Conservation (phyloP, 2,113 vertebrate species). For the Chamaetylas fuelleborni region DNA sequence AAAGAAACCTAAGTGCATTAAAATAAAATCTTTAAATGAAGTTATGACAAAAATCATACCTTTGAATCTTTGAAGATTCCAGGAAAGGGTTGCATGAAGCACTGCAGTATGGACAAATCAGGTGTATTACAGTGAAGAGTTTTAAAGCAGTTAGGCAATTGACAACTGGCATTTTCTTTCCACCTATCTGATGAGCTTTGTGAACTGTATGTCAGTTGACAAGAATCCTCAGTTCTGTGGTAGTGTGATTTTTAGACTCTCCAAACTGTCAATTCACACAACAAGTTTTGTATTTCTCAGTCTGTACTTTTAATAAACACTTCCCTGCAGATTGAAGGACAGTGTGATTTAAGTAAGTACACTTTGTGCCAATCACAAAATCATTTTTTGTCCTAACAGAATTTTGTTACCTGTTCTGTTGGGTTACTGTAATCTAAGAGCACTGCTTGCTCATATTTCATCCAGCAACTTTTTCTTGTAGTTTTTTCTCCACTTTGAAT, state of each 20-base stretch:
- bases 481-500: background rate
- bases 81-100: background rate
- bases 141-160: background rate
- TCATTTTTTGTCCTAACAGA: background rate
- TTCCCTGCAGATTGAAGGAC: background rate
- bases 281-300: background rate
- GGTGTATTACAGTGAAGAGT: background rate
- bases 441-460: background rate
- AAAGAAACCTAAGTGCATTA: background rate
- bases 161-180: background rate
- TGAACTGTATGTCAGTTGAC: background rate
- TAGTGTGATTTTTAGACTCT: background rate
- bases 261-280: background rate
- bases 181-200: background rate
- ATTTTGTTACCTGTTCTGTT: background rate
- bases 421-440: background rate
- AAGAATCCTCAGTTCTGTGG: background rate
- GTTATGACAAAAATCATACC: background rate
- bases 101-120: background rate
- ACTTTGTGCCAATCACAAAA: background rate
- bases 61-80: background rate
- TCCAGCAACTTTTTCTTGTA: background rate
- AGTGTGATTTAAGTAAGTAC: background rate
- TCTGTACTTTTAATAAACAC: background rate
- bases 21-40: background rate